phyloP scores from a whole-genome alignment of 1,140 invertebrate species.

The Pachypeltis micranthus region DNA sequence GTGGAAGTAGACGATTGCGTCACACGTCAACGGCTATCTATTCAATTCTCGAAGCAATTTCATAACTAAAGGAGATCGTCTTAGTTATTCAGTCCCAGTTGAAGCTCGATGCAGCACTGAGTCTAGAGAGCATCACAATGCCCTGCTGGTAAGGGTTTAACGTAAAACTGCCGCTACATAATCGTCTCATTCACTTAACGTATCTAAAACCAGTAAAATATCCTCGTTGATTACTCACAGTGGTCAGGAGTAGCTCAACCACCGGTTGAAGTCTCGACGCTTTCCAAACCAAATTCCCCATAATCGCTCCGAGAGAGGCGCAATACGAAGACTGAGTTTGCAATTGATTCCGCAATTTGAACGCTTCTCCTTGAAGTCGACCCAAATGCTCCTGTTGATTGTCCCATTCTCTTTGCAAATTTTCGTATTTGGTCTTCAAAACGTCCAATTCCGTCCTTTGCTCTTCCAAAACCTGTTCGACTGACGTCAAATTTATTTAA shows the following conservation, averaged over 20 bases:
- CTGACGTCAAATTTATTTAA: too few relatives aligned
- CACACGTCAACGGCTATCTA: too few relatives aligned
- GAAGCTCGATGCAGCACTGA: too few relatives aligned
- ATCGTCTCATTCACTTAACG: too few relatives aligned
- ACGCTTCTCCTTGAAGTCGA: constrained; percentile 30
- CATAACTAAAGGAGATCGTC: too few relatives aligned
- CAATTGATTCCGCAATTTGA: constrained; percentile 32
- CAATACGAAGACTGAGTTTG: constrained; percentile 34
- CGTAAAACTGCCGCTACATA: neutral
- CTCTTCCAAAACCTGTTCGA: constrained; percentile 14
- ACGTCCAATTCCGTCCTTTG: constrained; percentile 19
- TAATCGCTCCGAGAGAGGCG: constrained; percentile 33
- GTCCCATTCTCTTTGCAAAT: constrained; percentile 29
- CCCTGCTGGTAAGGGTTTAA: too few relatives aligned
- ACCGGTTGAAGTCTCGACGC: constrained; percentile 32
- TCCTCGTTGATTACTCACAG: constrained; percentile 30
- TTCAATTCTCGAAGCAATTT: too few relatives aligned
- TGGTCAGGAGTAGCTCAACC: constrained; percentile 32
- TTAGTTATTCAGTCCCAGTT: too few relatives aligned
- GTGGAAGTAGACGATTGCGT: too few relatives aligned
- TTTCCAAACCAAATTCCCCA: constrained; percentile 35
- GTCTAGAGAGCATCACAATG: too few relatives aligned
- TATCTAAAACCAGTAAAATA: too few relatives aligned
- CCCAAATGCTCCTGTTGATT: constrained; percentile 30
- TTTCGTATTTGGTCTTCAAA: constrained; percentile 24